Conservation (phyloP, 2,888 invertebrate species). For the Mycalesis mineus region DNA sequence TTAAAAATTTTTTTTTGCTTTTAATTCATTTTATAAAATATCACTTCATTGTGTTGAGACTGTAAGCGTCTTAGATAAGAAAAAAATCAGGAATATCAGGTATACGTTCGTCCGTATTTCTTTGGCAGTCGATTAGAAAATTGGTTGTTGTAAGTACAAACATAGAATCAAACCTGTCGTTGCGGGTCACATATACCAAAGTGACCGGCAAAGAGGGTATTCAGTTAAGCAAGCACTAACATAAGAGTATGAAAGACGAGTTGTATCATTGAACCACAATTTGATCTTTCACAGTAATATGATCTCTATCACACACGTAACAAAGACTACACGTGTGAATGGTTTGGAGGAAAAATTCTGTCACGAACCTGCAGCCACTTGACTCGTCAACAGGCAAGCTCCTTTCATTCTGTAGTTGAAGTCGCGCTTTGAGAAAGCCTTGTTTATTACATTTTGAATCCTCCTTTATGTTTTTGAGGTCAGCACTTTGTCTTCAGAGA, state of each 20-base stretch:
- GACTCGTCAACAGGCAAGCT: slow-evolving; percentile 10
- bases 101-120: too few species aligned
- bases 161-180: too few species aligned
- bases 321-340: neutral
- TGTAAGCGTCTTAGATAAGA: too few species aligned
- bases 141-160: too few species aligned
- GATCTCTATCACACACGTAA: neutral
- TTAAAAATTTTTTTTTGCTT: too few species aligned
- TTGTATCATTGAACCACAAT: neutral
- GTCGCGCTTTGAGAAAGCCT: slow-evolving; percentile 3
- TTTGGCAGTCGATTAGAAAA: too few species aligned
- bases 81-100: too few species aligned
- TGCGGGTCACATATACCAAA: too few species aligned
- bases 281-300: neutral
- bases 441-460: slow-evolving; percentile 14
- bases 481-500: neutral
- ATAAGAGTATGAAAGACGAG: slow-evolving; percentile 1
- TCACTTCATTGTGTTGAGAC: too few species aligned
- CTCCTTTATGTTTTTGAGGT: slow-evolving; percentile 8
- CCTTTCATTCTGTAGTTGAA: slow-evolving; percentile 11
- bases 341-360: neutral
- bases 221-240: slow-evolving; percentile 5
- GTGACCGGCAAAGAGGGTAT: neutral
- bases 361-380: slow-evolving; percentile 7
- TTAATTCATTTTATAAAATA: too few species aligned